Base-by-base conservation (phyloP, 2,113 vertebrate genomes). In the Glareola pratincola region DNA sequence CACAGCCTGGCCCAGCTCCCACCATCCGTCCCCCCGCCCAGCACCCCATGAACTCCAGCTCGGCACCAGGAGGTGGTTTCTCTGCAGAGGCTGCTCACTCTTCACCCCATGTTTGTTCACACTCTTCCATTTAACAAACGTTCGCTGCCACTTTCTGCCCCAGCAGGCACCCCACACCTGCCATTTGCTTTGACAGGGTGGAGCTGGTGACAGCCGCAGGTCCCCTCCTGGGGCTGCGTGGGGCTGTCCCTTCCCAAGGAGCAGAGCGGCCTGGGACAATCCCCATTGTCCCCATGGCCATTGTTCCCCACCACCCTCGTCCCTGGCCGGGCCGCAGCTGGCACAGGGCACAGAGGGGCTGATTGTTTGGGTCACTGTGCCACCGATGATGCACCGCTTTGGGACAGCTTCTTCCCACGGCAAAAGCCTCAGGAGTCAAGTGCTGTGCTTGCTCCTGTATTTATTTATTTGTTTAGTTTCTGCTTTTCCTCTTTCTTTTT, bases 321-420 rank as follows among this genome's bases (percentile, higher is more conserved):
- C 57, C 82, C 12, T 0, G 5, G 59, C 88, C 7, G 0, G n/a
- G 88, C 77, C 43, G 71, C 74, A 75, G 95, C 92, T 96, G 96
- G 90, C 92, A 72, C 4, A 0, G 21, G 5, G 11, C 92, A 85
- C 88, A 94, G 74, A 95, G 67, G 62, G 67, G 53, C 74, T 7
- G 78, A 88, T 95, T 93, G 92, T 90, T 66, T 64, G 88, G 85
- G 57, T 48, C 41, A 47, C 51, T 79, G 51, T 60, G 82, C 62
- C 1, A 9, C 88, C 51, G 85, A 9, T 82, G 90, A 85, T 82
- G 96, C 64, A 29, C 43, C 5, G 4, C 86, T 79, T 24, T 32
- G 89, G 85, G 92, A 85, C 85, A 75, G 81, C 92, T 82, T 81
- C 81, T 93, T 87, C 96, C 89, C 91, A 86, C 3, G 16, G 76